phyloP scores from a whole-genome alignment of 2,113 vertebrate genomes.

The Ranitomeya imitator region DNA sequence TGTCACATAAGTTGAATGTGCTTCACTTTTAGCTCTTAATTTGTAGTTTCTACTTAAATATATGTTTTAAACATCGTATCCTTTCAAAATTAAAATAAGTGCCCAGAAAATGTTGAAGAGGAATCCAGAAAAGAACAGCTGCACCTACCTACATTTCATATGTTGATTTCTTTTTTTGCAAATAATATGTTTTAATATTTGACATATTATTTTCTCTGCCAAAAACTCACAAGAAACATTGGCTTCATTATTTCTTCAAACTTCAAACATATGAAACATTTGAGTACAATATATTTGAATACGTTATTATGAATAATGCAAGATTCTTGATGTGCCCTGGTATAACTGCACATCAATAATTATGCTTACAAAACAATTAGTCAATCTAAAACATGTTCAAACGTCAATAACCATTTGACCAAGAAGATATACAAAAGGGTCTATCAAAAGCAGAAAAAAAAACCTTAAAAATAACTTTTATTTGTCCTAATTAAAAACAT shows the following conservation, averaged over 20 bases:
- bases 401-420: background rate
- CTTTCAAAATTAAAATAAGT: background rate
- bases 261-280: conserved; percentile 11
- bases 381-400: background rate
- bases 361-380: conserved; percentile 4
- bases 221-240: background rate
- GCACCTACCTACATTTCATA: conserved; percentile 15
- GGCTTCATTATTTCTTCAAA: conserved; percentile 2
- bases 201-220: background rate
- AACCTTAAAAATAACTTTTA: no score
- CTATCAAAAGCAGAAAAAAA: no score
- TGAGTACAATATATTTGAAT: background rate
- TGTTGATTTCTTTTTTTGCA: background rate
- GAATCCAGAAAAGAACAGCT: background rate
- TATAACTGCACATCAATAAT: conserved; percentile 2
- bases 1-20: no score
- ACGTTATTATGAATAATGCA: conserved; percentile 14
- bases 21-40: background rate
- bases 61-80: background rate
- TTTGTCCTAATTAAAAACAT: no score
- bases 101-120: background rate
- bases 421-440: no score
- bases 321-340: background rate
- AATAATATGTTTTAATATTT: conserved; percentile 7
- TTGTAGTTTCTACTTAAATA: background rate